Evolutionary conservation across 2,888 invertebrate species (phyloP).

Genomic region (Sinopyrophorus schimmeli): DNA sequence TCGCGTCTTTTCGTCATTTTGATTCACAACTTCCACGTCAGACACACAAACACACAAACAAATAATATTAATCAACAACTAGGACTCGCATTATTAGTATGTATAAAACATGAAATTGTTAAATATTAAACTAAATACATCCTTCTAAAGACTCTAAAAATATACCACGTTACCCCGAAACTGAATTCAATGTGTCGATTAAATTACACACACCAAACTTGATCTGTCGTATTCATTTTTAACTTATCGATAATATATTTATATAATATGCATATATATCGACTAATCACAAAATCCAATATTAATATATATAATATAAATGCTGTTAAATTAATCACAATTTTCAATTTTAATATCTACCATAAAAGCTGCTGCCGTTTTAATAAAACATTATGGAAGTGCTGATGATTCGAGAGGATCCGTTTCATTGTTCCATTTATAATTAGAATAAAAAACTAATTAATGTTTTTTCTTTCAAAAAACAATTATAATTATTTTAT

Average conservation of each 20-base stretch:
- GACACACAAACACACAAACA: constrained; percentile 47
- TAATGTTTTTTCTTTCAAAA: too few relatives aligned
- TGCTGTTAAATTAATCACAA: too few relatives aligned
- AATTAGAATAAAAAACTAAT: too few relatives aligned
- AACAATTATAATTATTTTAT: too few relatives aligned
- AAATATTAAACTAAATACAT: constrained; percentile 32
- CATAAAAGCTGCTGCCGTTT: too few relatives aligned
- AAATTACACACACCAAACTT: constrained; percentile 8
- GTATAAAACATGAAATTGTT: constrained; percentile 34
- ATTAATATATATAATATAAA: too few relatives aligned
- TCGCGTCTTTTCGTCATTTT: constrained; percentile 27
- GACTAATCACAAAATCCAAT: too few relatives aligned
- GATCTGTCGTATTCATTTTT: background rate
- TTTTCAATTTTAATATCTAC: too few relatives aligned
- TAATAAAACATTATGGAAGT: too few relatives aligned
- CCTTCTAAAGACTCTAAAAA: constrained; percentile 28
- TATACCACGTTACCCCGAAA: constrained; percentile 45
- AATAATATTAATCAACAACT: constrained; percentile 46
- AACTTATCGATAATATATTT: constrained; percentile 2
- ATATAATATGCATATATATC: background rate
- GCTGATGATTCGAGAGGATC: too few relatives aligned
- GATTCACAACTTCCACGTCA: constrained; percentile 40
- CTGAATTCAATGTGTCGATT: constrained; percentile 21
- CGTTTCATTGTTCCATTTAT: too few relatives aligned
- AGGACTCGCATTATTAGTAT: constrained; percentile 35